Conservation (phyloP, 2,113 vertebrate species). For the Anolis sagrei region DNA sequence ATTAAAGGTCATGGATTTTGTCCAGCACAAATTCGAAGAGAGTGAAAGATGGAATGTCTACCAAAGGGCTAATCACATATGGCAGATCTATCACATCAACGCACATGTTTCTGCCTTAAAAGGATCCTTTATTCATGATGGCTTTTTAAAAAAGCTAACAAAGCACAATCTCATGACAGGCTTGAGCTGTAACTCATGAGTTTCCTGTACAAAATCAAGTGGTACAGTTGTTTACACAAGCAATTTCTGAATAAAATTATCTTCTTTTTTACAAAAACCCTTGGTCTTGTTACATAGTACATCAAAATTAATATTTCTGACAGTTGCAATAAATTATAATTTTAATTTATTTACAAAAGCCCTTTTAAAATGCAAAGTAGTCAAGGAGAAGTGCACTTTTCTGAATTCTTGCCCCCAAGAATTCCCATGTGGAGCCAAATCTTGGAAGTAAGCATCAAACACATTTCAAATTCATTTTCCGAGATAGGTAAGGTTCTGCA, state of each 20-base stretch:
- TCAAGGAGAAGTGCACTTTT: slow-evolving; percentile 65
- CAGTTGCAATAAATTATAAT: slow-evolving; percentile 82
- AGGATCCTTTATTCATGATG: slow-evolving; percentile 74
- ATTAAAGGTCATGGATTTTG: slow-evolving; percentile 40
- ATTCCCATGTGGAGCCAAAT: background rate
- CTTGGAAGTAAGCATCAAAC: background rate
- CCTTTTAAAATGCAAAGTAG: slow-evolving; percentile 68
- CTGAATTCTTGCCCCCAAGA: background rate
- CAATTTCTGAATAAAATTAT: slow-evolving; percentile 82
- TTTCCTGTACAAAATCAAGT: slow-evolving; percentile 79
- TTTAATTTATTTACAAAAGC: slow-evolving; percentile 78
- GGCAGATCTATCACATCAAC: slow-evolving; percentile 62
- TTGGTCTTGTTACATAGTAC: slow-evolving; percentile 74
- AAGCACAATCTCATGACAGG: slow-evolving; percentile 69
- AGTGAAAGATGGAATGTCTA: slow-evolving; percentile 44
- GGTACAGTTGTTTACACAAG: slow-evolving; percentile 83
- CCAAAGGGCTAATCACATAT: slow-evolving; percentile 46
- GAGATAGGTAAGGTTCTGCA: background rate
- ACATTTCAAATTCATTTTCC: background rate
- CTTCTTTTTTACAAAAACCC: slow-evolving; percentile 61
- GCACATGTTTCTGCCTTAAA: slow-evolving; percentile 70
- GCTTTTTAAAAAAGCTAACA: slow-evolving; percentile 65
- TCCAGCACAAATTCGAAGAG: slow-evolving; percentile 27
- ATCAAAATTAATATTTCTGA: slow-evolving; percentile 74
- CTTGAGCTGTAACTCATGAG: slow-evolving; percentile 57